Evolutionary conservation across 2,888 invertebrate species (phyloP), one percentile per base, ranked within the genome.

Genomic region (Phortica magna): DNA sequence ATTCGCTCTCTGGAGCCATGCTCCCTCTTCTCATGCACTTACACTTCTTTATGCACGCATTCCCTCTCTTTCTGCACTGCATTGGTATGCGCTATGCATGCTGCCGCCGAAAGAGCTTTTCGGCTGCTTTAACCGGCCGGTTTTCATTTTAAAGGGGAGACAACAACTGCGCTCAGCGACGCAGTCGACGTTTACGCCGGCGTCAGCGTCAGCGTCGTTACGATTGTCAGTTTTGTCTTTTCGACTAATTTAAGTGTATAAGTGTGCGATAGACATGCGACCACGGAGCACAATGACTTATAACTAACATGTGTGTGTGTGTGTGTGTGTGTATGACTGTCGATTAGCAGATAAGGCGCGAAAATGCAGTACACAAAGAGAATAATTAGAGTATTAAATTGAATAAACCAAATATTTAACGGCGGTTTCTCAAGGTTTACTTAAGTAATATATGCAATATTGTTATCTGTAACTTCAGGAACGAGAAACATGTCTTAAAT

Each of bases 281-380:
- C 5, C 31, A 31, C 7, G 9, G 48, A 14, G 14, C 10, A 48
- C 10, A 48, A 14, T 14, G 14, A 48, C 48, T 12, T 48, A 31
- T 14, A 48, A 48, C 48, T 48, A 6, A 48, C 48, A 48, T 48
- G 14, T 48, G 48, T 48, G 0, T 48, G 48, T 14, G 7, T 48
- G 48, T 48, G 48, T 12, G 43, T 10, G 10, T 43, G 43, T 43
- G 43, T 43, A 10, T 10, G 48, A 0, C 14, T 14, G 14, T 48
- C 14, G 9, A 14, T 48, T 14, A 48, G 39, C 9, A 42, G 61
- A 43, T 64, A 79, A 73, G 64, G 72, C 75, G 43, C 75, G 43
- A 73, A 65, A 67, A 31, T 75, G 68, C 76, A 77, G 72, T 74
- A 43, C 14, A 68, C 67, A 64, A 77, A 77, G 77, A 76, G 64